Evolutionary conservation across 2,113 vertebrate genomes (phyloP), one percentile per base, ranked within the genome.

Genomic region (Narcine bancroftii): DNA sequence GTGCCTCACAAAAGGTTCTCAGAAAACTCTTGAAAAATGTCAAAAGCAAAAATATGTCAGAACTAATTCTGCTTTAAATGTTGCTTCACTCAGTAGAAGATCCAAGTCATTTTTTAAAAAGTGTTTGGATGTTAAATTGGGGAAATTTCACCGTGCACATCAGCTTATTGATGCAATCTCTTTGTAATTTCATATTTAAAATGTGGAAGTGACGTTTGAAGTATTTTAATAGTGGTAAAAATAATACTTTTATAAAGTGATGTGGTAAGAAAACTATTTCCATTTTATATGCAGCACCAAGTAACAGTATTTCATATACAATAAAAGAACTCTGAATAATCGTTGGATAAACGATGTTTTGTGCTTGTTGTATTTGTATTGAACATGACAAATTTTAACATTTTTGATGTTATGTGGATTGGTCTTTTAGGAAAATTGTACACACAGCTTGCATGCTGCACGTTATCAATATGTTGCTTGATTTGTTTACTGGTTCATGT

Each of bases 221-320:
- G 45, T 47, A 73, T 92, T 92, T 76, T 76, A 92, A 92, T 0
- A 92, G 50, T 92, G 47, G 66, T 72, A 42, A 92, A 72, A 21
- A 36, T 75, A 39, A 75, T 39, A 75, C 72, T 75, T 73, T 72
- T 92, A 72, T 72, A 36, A 92, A 72, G 92, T 72, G 10, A 47
- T 92, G 73, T 73, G n/a, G 29, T 42, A 45, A 33, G 72, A 92
- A 92, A 36, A 53, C 72, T 36, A 36, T 73, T 73, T 60, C 69
- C 36, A 72, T 53, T 73, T 92, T 50, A 73, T 72, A 53, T 73
- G 7, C 69, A 69, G 66, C n/a, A 24, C n/a, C 21, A 60, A 45
- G 19, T 24, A 13, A 56, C n/a, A 63, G 53, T 39, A 2, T 7
- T 87, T n/a, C 60, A 87, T 7, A 36, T 10, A 60, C 39, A 17